Percentiles rank a stretch among this genome's conserved stretches.
These are phyloP conservation scores for Sebastes taczanowskii DNA, from an alignment of 2,797 vertebrate genomes.

Conservation along the genomic window DNA sequence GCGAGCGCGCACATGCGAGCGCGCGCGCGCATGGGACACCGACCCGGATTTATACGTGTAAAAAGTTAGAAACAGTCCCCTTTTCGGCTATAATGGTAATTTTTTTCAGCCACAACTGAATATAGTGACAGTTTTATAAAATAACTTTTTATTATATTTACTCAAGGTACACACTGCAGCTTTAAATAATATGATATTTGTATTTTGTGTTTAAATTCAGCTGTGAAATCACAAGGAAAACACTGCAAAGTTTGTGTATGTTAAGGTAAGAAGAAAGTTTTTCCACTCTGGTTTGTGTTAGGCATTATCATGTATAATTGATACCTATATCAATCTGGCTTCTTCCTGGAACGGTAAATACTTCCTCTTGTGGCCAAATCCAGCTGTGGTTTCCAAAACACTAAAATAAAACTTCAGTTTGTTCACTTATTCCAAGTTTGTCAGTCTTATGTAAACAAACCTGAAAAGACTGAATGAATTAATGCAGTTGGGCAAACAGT, in stretches of 20 bases:
- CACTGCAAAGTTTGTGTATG: neutral
- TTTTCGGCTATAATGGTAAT: too few species aligned
- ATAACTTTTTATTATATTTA: too few species aligned
- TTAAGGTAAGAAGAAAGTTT: neutral
- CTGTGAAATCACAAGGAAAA: neutral
- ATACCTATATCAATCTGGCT: neutral
- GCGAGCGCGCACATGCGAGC: too few species aligned
- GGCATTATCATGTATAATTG: neutral
- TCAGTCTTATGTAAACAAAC: neutral
- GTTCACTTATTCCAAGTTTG: neutral
- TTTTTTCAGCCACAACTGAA: too few species aligned
- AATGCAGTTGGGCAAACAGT: neutral
- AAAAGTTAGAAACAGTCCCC: too few species aligned
- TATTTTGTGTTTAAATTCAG: neutral
- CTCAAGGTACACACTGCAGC: too few species aligned
- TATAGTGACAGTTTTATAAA: too few species aligned
- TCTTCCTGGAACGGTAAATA: constrained; percentile 15
- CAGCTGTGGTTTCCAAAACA: neutral
- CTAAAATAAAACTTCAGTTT: neutral
- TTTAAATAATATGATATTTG: neutral
- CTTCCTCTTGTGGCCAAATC: neutral
- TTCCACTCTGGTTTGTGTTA: neutral
- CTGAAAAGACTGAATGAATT: neutral
- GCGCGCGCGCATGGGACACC: too few species aligned
- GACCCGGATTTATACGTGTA: too few species aligned